A percentile compares a stretch with the other conserved stretches of the same genome.
Evolutionary conservation across 2,113 vertebrate genomes (phyloP).

Genomic region (Ifrita kowaldi): DNA sequence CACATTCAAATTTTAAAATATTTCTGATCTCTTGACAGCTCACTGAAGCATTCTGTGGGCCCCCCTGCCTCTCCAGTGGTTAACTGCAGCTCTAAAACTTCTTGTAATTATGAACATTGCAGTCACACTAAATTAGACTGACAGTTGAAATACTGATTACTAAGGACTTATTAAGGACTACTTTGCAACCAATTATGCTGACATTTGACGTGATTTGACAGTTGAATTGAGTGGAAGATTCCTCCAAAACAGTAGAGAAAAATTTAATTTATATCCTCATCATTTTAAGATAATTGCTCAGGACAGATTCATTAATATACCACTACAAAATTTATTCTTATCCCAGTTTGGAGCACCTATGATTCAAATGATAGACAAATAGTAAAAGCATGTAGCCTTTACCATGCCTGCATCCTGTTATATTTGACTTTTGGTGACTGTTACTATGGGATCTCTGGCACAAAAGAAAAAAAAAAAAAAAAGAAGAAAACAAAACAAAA

Average conservation of each 20-base stretch:
- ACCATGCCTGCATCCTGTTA: not conserved
- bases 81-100: constrained; percentile 69
- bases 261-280: constrained; percentile 58
- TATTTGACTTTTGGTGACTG: not conserved
- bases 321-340: constrained; percentile 51
- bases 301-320: constrained; percentile 54
- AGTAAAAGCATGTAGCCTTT: not conserved
- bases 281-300: constrained; percentile 52
- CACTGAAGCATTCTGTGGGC: constrained; percentile 45
- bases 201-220: constrained; percentile 75
- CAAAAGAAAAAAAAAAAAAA: too few species aligned
- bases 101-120: constrained; percentile 67
- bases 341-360: not conserved
- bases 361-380: constrained; percentile 4
- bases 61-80: constrained; percentile 59
- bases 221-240: constrained; percentile 64
- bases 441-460: not conserved
- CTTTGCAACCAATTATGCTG: constrained; percentile 73
- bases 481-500: not conserved
- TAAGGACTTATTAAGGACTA: constrained; percentile 72
- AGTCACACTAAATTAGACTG: constrained; percentile 72
- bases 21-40: constrained; percentile 66
- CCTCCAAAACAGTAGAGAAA: constrained; percentile 59
- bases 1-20: constrained; percentile 61
- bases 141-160: constrained; percentile 73